Evolutionary conservation across 2,797 vertebrate genomes (phyloP).

Genomic region (Propithecus perrieri): DNA sequence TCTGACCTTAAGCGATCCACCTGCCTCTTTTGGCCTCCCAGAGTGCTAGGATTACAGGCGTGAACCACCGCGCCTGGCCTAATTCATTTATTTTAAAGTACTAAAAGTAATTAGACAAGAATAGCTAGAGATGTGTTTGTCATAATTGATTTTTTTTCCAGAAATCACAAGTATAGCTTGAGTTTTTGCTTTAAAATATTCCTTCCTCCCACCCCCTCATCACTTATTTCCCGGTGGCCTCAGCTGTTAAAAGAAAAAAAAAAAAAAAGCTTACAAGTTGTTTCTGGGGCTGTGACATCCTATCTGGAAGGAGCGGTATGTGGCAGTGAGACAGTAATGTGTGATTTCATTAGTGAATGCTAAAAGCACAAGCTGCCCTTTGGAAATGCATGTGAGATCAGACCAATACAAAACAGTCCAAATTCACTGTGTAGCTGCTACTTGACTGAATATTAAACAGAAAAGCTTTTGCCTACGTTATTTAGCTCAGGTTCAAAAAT

Average conservation of each 20-base stretch:
- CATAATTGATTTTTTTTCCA: background rate
- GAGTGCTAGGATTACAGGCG: too few relatives aligned
- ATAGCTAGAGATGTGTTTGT: slow-evolving; percentile 47
- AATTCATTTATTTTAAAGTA: background rate
- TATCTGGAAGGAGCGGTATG: background rate
- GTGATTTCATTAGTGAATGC: slow-evolving; percentile 56
- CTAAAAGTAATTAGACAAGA: slow-evolving; percentile 40
- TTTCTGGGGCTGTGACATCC: slow-evolving; percentile 46
- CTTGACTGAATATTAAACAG: slow-evolving; percentile 34
- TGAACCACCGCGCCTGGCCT: too few relatives aligned
- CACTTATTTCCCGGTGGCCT: slow-evolving; percentile 49
- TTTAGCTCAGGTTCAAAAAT: slow-evolving; percentile 56
- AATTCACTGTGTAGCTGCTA: background rate
- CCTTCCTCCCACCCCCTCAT: background rate
- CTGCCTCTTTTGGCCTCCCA: too few relatives aligned
- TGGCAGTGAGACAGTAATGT: background rate
- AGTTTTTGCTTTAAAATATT: background rate
- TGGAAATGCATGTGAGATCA: slow-evolving; percentile 42
- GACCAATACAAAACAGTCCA: background rate
- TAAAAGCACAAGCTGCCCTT: slow-evolving; percentile 48
- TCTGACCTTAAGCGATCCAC: too few relatives aligned
- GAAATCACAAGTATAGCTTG: background rate
- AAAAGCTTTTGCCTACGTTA: slow-evolving; percentile 30
- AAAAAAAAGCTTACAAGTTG: slow-evolving; percentile 34
- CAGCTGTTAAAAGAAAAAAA: slow-evolving; percentile 38